phyloP scores from a whole-genome alignment of 2,797 vertebrate genomes.

The Epinephelus coioides region DNA sequence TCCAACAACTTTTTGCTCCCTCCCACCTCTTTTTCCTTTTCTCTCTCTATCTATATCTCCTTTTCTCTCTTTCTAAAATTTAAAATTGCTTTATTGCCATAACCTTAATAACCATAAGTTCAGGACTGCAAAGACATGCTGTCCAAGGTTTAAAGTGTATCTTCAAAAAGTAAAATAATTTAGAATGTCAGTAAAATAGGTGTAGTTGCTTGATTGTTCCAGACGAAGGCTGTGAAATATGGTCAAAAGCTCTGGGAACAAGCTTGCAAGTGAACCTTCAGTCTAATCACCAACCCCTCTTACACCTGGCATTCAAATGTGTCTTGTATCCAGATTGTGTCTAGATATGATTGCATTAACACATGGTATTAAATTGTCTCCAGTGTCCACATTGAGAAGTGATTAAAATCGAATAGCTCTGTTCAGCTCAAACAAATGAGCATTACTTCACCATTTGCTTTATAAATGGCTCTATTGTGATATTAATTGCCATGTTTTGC shows the following conservation, averaged over 20 bases:
- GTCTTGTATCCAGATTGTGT: too few relatives aligned
- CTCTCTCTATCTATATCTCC: slow-evolving; percentile 1
- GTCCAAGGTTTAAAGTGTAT: background rate
- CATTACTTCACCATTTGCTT: too few relatives aligned
- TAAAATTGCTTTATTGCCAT: background rate
- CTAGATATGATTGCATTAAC: too few relatives aligned
- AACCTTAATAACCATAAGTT: background rate
- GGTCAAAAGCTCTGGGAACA: background rate
- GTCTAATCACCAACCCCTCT: too few relatives aligned
- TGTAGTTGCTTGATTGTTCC: background rate
- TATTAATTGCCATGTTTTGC: too few relatives aligned
- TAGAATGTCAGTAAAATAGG: background rate
- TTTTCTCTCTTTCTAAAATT: background rate
- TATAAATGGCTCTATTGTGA: too few relatives aligned
- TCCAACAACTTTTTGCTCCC: slow-evolving; percentile 48
- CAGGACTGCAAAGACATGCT: background rate
- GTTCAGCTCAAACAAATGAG: too few relatives aligned
- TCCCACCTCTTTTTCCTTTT: slow-evolving; percentile 23
- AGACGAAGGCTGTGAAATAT: background rate
- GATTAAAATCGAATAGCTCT: too few relatives aligned
- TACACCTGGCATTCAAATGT: too few relatives aligned
- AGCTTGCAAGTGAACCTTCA: background rate
- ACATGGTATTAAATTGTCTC: too few relatives aligned
- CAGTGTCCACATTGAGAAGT: too few relatives aligned
- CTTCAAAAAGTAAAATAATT: background rate